Base-by-base conservation (phyloP, 92 coral and sea anemone genomes). In the Epizoanthus fatuus region DNA sequence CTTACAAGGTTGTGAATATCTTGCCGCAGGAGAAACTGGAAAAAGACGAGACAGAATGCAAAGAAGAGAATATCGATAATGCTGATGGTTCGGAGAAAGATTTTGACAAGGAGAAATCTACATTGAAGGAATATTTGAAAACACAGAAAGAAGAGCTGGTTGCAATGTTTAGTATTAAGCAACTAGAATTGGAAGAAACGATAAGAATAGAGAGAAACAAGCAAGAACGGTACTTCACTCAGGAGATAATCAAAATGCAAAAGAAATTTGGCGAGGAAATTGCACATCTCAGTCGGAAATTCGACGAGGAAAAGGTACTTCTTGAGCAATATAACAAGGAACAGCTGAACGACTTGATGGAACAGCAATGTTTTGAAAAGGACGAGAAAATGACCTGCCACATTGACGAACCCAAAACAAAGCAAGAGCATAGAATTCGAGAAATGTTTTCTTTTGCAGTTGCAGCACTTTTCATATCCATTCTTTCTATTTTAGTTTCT, bases 301-400 rank as follows among this genome's bases (percentile, higher is more conserved):
- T 77, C 25, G 82, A 77, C 19, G 70, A 77, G 19, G 82, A 77
- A 29, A 77, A 60, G 15, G 17, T 6, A 3, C 29, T 64, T 38
- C 44, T 77, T 13, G 82, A 77, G 70, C 82, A 60, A 7, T 77
- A 60, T 20, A 22, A 56, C 25, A 77, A 42, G 15, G 69, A 42
- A 5, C 82, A 77, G 47, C 9, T 77, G 70, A 77, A 60, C 16
- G 82, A 77, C 15, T 19, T 56, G 7, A 40, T 60, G n/a, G 82
- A 77, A n/a, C 82, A 77, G 25, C 82, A 59, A 17, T 58, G 70
- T 2, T 77, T 77, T 77, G 82, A 77, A 42, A 77, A 77, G 40
- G 82, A 77, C 47, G 82, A 77, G 82, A 77, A 59, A 64, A 60
- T 19, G 8, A 60, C 82, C 13, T 60, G 82, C 69, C 70, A 77